Evolutionary conservation across 2,113 vertebrate species (phyloP).

Genomic region (Ptilonorhynchus violaceus): DNA sequence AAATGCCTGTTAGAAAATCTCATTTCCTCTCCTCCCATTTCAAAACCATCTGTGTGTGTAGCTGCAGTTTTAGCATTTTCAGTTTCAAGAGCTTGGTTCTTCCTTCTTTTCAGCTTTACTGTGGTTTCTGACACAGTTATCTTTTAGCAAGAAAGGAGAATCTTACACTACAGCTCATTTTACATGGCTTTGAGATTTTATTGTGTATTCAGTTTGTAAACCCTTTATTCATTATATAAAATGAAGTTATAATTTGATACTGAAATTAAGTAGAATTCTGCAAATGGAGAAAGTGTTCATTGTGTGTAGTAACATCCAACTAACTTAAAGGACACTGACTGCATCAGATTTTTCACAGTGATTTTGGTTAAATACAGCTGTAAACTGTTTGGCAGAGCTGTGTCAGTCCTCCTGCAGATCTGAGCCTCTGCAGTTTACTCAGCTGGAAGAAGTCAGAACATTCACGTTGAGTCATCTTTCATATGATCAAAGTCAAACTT

Average conservation of each 20-base stretch:
- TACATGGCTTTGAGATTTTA: neutral
- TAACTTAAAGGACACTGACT: neutral
- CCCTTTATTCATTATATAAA: accelerated
- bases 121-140: neutral
- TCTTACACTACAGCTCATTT: neutral
- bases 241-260: neutral
- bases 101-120: neutral
- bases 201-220: neutral
- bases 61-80: neutral
- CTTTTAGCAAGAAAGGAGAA: neutral
- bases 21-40: neutral
- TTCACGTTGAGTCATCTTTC: constrained; percentile 36
- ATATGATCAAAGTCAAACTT: neutral
- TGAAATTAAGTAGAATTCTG: neutral
- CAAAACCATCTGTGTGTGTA: neutral
- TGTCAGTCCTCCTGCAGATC: neutral
- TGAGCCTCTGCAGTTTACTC: neutral
- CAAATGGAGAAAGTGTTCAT: neutral
- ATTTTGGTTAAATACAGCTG: neutral
- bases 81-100: neutral
- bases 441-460: neutral
- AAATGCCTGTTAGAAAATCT: neutral
- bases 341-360: neutral
- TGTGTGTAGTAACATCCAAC: no score
- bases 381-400: neutral